These are phyloP conservation scores for Leptocoma aspasia DNA, from an alignment of 2,113 vertebrate species.

Conservation along the genomic window DNA sequence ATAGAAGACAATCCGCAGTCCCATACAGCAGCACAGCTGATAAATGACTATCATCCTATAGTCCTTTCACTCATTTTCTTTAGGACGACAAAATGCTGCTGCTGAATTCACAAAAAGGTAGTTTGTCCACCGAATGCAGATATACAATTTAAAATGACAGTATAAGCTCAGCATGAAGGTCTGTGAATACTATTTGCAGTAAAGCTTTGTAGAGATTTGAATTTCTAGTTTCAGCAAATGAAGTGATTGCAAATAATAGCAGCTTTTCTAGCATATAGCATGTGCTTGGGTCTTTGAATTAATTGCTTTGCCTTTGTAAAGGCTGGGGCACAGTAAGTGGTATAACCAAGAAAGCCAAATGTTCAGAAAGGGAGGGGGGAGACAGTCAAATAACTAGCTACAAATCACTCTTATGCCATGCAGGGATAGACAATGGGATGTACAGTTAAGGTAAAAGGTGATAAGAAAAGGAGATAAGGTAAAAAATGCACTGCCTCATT, in stretches of 20 bases:
- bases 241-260: constrained; percentile 36
- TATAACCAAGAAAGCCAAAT: background rate
- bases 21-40: background rate
- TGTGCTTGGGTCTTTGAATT: background rate
- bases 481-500: background rate
- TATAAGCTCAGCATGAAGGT: background rate
- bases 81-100: background rate
- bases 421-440: background rate
- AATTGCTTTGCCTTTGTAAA: constrained; percentile 28
- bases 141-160: background rate
- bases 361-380: background rate
- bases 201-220: constrained; percentile 17
- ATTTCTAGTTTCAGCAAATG: constrained; percentile 22
- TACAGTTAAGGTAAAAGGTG: background rate
- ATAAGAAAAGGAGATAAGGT: background rate
- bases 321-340: background rate
- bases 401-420: background rate
- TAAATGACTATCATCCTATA: constrained; percentile 3
- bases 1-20: background rate
- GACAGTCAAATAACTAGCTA: background rate
- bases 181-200: background rate
- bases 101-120: constrained; percentile 33
- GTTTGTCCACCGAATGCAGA: background rate
- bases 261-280: background rate
- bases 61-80: constrained; percentile 38